Percentiles rank a stretch among this genome's conserved stretches.
These are phyloP conservation scores for Incurvaria masculella DNA, from an alignment of 2,888 invertebrate genomes.

Conservation along the genomic window DNA sequence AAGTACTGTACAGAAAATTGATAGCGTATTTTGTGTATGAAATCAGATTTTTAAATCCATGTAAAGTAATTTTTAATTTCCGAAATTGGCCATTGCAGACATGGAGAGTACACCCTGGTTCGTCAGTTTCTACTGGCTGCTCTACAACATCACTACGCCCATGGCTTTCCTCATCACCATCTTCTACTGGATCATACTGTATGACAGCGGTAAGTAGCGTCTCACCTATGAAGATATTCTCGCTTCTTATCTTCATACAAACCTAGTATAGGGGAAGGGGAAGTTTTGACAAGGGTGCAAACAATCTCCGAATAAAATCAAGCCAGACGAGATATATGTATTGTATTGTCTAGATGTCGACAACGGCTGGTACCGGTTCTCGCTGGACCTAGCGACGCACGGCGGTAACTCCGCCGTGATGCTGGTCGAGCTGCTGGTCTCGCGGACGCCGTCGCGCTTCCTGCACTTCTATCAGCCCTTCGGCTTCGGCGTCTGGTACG, in stretches of 20 bases:
- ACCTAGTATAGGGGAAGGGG: no score
- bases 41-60: no score
- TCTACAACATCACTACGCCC: constrained; percentile 33
- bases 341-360: no score
- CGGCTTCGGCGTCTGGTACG: constrained; percentile 63
- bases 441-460: constrained; percentile 64
- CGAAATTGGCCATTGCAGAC: no score
- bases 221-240: constrained; percentile 3
- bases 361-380: constrained; percentile 19
- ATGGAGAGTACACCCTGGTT: constrained; percentile 40
- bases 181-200: constrained; percentile 45
- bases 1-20: no score
- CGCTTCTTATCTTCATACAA: constrained; percentile 4
- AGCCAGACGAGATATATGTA: no score
- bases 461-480: constrained; percentile 63
- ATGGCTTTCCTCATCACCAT: constrained; percentile 38
- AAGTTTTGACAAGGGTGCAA: no score
- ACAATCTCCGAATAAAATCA: no score
- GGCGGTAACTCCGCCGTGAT: constrained; percentile 69
- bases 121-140: constrained; percentile 38
- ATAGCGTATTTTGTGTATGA: no score
- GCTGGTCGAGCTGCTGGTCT: constrained; percentile 64
- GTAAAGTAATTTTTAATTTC: no score
- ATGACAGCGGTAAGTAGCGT: constrained; percentile 29
- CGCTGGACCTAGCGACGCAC: constrained; percentile 41